Conservation (phyloP, 30 jellyfish, hydroid and myxozoan genomes). For the Catostylus mosaicus region DNA sequence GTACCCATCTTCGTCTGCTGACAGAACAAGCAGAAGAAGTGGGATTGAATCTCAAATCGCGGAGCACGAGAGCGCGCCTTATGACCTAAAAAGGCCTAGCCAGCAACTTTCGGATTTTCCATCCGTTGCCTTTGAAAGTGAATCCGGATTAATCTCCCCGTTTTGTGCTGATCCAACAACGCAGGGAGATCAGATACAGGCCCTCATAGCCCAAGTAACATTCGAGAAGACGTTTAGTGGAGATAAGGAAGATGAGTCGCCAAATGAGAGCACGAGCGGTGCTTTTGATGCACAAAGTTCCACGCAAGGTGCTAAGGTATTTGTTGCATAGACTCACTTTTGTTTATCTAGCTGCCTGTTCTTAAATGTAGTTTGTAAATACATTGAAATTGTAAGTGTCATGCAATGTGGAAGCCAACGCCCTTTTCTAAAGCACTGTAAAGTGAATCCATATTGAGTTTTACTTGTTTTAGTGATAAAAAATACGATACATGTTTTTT, state of each 20-base stretch:
- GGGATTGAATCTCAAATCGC: conserved; percentile 4
- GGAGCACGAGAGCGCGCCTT: neutral
- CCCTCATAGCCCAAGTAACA: conserved; percentile 57
- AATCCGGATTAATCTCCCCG: conserved; percentile 13
- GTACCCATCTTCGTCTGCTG: neutral
- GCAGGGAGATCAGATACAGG: conserved; percentile 40
- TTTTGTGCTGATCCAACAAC: conserved; percentile 36
- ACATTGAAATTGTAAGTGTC: too few relatives aligned
- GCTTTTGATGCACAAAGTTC: neutral
- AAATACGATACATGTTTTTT: too few relatives aligned
- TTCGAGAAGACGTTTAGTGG: conserved; percentile 44
- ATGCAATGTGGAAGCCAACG: too few relatives aligned
- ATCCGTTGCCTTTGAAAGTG: neutral
- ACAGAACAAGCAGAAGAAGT: neutral
- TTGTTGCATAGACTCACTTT: neutral
- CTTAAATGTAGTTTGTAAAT: too few relatives aligned
- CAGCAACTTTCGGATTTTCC: neutral
- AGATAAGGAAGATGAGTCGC: neutral
- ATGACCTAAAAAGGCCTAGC: too few relatives aligned
- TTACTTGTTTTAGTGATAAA: too few relatives aligned
- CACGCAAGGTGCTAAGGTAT: neutral
- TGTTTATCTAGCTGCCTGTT: too few relatives aligned
- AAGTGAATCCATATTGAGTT: too few relatives aligned
- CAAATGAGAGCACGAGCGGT: conserved; percentile 5
- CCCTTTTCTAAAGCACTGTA: too few relatives aligned